Base-by-base conservation (phyloP, 2,113 vertebrate genomes). In the Elephantulus edwardii region DNA sequence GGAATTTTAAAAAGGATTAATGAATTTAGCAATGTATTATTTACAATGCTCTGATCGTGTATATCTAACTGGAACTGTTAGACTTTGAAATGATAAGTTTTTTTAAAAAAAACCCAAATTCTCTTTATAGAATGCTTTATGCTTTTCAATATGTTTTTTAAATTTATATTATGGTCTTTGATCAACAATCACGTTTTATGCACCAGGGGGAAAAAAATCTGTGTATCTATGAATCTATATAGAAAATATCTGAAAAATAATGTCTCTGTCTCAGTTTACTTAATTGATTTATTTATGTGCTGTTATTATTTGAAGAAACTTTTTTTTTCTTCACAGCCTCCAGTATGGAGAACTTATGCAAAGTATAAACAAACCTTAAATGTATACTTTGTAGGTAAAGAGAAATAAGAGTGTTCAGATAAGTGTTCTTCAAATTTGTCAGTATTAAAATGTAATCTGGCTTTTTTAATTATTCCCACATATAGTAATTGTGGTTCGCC, bases 11-110 rank as follows among this genome's bases (percentile, higher is more conserved):
- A 89, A 84, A 95, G 95, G 93, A 93, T 93, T 96, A 94, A 95
- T 95, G 94, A 95, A 91, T 93, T 96, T 96, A 66, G 91, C 94
- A 94, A 96, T 96, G 94, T 82, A 95, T 95, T 95, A 95, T 94
- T 95, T 95, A 96, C 92, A 93, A 79, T 79, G 72, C 93, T 95
- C 92, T 78, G 68, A 89, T 93, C 86, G 19, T 91, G 62, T 89
- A 40, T 48, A 64, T 94, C 93, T 90, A 85, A 78, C 77, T 75
- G 68, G 52, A 91, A 80, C 93, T 58, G 42, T 38, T 56, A 83
- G 89, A 82, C 89, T 95, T 93, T 89, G 93, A 93, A 95, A 91
- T 95, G 72, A 26, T 95, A 70, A 46, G 13, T 14, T 81, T 81
- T 70, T 19, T 9, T 33, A 72, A 62, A n/a, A n/a, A n/a, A n/a